phyloP scores from a whole-genome alignment of 2,888 invertebrate species.

The Lithodes maja region DNA sequence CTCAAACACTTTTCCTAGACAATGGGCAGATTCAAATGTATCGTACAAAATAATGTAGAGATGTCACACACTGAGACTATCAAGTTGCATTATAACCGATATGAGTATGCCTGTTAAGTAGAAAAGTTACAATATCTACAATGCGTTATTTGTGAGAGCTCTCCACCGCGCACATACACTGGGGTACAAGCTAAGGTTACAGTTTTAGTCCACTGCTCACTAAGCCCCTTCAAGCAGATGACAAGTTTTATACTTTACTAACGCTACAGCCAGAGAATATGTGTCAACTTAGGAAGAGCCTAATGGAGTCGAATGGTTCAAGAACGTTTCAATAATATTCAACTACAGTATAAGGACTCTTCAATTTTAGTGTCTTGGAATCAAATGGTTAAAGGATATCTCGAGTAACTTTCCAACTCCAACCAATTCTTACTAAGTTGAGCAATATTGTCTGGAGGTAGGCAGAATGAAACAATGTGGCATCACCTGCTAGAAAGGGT shows the following conservation, averaged over 20 bases:
- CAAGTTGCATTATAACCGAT: not conserved
- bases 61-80: not conserved
- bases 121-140: constrained; percentile 32
- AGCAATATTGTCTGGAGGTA: not conserved
- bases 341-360: too few species aligned
- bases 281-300: not conserved
- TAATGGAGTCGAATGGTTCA: too few species aligned
- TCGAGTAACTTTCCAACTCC: too few species aligned
- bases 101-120: constrained; percentile 30
- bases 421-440: too few species aligned
- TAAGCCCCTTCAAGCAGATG: not conserved
- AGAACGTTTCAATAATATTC: too few species aligned
- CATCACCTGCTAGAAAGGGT: not conserved
- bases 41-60: too few species aligned
- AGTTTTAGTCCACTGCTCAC: not conserved
- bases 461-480: not conserved
- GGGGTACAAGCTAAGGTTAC: not conserved
- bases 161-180: not conserved
- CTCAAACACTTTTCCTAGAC: too few species aligned
- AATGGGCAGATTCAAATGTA: too few species aligned
- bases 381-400: too few species aligned
- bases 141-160: constrained; percentile 10
- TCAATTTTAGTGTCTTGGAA: too few species aligned
- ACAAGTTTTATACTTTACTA: not conserved
- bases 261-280: too few species aligned